Percentiles rank a stretch among this genome's conserved stretches.
Conservation (phyloP, 2,888 invertebrate species). For the Oligia strigilis region DNA sequence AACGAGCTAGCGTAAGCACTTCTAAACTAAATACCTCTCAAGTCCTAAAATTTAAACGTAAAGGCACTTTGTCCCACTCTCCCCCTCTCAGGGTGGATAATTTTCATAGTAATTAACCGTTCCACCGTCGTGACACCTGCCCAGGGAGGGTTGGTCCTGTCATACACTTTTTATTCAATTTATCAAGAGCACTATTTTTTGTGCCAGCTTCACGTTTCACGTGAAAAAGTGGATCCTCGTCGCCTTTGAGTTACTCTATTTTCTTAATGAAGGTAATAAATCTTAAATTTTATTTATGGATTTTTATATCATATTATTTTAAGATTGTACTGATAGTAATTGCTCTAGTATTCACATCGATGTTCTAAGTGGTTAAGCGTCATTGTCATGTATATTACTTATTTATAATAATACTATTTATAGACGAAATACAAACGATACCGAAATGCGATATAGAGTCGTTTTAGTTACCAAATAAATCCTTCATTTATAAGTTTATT, state of each 20-base stretch:
- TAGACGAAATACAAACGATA: no score
- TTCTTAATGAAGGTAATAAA: conserved; percentile 22
- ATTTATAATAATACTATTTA: neutral
- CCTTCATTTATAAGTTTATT: conserved; percentile 10
- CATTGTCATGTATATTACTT: neutral
- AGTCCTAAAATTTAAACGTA: conserved; percentile 56
- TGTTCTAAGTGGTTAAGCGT: neutral
- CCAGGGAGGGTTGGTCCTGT: conserved; percentile 26
- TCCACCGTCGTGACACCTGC: conserved; percentile 60
- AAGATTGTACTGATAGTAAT: neutral
- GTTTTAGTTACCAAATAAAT: conserved; percentile 30
- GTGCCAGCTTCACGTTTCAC: conserved; percentile 38
- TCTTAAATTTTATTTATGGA: neutral
- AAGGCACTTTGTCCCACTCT: conserved; percentile 40
- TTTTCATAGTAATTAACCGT: conserved; percentile 67
- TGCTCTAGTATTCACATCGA: neutral
- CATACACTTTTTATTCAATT: conserved; percentile 63
- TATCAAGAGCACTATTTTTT: conserved; percentile 62
- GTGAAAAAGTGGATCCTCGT: conserved; percentile 23
- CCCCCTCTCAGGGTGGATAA: conserved; percentile 54
- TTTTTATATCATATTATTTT: neutral
- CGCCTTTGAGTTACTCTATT: conserved; percentile 24
- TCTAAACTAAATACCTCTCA: conserved; percentile 41
- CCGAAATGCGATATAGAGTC: neutral
- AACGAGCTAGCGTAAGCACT: conserved; percentile 40